A percentile compares a stretch with the other conserved stretches of the same genome.
phyloP scores from a whole-genome alignment of 2,888 invertebrate species.

The Leptura quadrifasciata region DNA sequence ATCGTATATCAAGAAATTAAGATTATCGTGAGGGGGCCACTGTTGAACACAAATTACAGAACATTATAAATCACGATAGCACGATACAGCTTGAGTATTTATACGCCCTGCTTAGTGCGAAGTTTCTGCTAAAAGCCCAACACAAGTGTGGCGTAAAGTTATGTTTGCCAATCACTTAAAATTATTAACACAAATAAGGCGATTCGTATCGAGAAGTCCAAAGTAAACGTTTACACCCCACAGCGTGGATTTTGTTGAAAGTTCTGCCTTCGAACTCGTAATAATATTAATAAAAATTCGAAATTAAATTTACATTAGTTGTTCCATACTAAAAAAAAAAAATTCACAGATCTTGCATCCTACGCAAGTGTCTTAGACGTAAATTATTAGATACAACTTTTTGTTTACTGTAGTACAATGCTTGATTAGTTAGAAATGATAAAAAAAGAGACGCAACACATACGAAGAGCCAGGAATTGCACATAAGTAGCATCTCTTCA shows the following conservation, averaged over 20 bases:
- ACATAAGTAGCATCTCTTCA: no score
- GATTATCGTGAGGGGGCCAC: not conserved
- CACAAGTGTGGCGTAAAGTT: slow-evolving; percentile 13
- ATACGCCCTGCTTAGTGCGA: slow-evolving; percentile 30
- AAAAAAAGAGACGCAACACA: no score
- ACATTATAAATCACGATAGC: slow-evolving; percentile 35
- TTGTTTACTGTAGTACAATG: no score
- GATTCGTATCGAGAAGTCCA: not conserved
- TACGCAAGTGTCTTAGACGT: no score
- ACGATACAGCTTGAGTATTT: slow-evolving; percentile 11
- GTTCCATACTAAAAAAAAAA: no score
- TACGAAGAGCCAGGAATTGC: no score
- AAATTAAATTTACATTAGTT: no score
- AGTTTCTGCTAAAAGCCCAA: slow-evolving; percentile 26
- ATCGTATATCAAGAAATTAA: slow-evolving; percentile 37
- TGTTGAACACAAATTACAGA: slow-evolving; percentile 33
- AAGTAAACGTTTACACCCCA: not conserved
- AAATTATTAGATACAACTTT: no score
- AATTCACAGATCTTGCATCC: no score
- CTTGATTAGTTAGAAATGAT: no score
- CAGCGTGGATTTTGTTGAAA: not conserved
- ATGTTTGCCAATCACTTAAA: slow-evolving; percentile 12
- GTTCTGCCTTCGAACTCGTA: not conserved
- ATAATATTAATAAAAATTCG: no score
- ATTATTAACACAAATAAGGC: slow-evolving; percentile 23